A percentile compares a stretch with the other conserved stretches of the same genome.
Conservation (phyloP, 1,140 invertebrate species). For the Formica selysi region DNA sequence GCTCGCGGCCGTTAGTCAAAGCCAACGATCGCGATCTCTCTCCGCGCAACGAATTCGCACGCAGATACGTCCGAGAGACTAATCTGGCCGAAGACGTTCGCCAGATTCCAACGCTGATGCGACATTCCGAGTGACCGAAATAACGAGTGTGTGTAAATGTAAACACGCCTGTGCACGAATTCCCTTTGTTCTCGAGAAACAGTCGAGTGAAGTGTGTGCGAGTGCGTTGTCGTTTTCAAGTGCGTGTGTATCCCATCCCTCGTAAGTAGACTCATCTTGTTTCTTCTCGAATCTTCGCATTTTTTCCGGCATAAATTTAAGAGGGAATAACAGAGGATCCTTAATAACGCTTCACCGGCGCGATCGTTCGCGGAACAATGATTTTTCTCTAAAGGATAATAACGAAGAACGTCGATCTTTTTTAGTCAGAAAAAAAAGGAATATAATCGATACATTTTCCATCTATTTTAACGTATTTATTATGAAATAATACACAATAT, state of each 20-base stretch:
- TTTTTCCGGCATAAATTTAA: not conserved
- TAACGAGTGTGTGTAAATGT: not conserved
- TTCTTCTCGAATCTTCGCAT: not conserved
- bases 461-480: too few species aligned
- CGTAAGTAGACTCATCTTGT: conserved; percentile 1
- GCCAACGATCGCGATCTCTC: conserved; percentile 16
- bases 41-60: not conserved
- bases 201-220: not conserved
- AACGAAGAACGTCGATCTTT: too few species aligned
- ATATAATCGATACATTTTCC: too few species aligned
- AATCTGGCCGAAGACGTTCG: not conserved
- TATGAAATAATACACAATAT: too few species aligned
- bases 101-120: not conserved
- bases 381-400: too few species aligned
- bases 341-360: too few species aligned
- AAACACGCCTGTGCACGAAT: not conserved
- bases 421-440: too few species aligned
- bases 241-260: too few species aligned
- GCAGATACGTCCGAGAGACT: not conserved
- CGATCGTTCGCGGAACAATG: too few species aligned
- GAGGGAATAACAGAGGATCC: too few species aligned
- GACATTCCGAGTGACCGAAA: not conserved
- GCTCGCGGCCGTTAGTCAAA: conserved; percentile 76
- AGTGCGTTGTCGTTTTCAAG: not conserved
- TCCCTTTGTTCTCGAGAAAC: conserved; percentile 11